phyloP scores from a whole-genome alignment of 1,140 invertebrate genomes.

The Globodera rostochiensis region DNA sequence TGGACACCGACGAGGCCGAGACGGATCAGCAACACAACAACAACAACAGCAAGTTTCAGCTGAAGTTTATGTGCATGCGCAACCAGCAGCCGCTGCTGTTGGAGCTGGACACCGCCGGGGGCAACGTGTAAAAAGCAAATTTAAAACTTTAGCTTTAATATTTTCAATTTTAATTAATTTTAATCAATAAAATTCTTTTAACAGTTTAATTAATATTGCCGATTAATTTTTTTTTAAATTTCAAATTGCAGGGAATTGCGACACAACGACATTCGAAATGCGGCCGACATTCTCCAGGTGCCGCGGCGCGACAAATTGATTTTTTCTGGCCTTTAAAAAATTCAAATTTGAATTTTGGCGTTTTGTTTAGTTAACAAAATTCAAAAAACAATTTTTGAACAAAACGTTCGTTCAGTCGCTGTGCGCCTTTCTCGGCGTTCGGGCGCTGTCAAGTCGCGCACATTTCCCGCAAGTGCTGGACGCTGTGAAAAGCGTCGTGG shows the following conservation, averaged over 20 bases:
- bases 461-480: constrained; percentile 32
- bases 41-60: background rate
- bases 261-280: constrained; percentile 50
- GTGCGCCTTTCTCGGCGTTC: constrained; percentile 38
- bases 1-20: constrained; percentile 1
- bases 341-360: no score
- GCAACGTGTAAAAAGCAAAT: constrained; percentile 3
- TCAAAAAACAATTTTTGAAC: background rate
- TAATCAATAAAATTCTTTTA: no score
- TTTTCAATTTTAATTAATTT: no score
- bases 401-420: constrained; percentile 18
- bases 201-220: no score
- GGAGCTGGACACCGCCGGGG: constrained; percentile 13
- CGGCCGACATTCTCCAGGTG: constrained; percentile 29
- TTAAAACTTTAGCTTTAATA: no score
- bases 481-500: constrained; percentile 24
- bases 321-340: background rate
- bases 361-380: no score
- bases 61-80: constrained; percentile 37
- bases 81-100: constrained; percentile 26
- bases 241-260: constrained; percentile 17
- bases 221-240: background rate
- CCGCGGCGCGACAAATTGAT: background rate
- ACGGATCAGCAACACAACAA: background rate
- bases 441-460: constrained; percentile 32